phyloP scores from a whole-genome alignment of 2,888 invertebrate genomes.

The Synanthedon andrenaeformis region DNA sequence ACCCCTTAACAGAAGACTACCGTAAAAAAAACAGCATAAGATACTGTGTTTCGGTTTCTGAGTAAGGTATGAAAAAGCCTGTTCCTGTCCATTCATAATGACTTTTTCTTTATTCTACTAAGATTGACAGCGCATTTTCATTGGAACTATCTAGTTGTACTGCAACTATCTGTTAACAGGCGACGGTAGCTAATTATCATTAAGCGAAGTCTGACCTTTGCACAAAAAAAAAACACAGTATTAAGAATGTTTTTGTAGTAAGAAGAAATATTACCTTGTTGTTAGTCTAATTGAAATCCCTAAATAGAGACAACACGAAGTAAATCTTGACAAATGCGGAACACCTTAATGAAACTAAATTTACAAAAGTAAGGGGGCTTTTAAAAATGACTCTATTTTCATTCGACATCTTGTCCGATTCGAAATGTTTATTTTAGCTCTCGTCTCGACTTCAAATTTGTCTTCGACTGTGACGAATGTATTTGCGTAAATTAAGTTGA shows the following conservation, averaged over 20 bases:
- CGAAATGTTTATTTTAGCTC: slow-evolving; percentile 33
- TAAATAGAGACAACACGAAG: slow-evolving; percentile 4
- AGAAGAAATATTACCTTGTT: too few relatives aligned
- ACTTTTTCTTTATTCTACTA: too few relatives aligned
- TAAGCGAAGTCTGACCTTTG: too few relatives aligned
- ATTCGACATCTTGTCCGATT: slow-evolving; percentile 30
- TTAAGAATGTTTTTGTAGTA: too few relatives aligned
- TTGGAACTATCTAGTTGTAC: too few relatives aligned
- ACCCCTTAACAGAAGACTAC: slow-evolving; percentile 6
- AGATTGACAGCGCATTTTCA: too few relatives aligned
- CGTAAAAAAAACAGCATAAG: slow-evolving; percentile 21
- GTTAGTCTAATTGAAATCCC: too few relatives aligned
- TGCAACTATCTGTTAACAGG: too few relatives aligned
- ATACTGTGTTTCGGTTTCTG: too few relatives aligned
- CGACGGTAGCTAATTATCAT: too few relatives aligned
- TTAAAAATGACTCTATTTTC: slow-evolving; percentile 51
- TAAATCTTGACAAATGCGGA: slow-evolving; percentile 52
- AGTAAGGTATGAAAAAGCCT: background rate
- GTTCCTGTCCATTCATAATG: too few relatives aligned
- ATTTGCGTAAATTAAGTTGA: background rate
- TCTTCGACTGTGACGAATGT: slow-evolving; percentile 2
- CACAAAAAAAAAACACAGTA: slow-evolving; percentile 5
- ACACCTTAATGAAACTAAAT: slow-evolving; percentile 31
- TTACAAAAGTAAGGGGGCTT: slow-evolving; percentile 22
- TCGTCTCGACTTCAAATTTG: slow-evolving; percentile 24